Conservation (phyloP, 2,113 vertebrate genomes). For the Cavia aperea region DNA sequence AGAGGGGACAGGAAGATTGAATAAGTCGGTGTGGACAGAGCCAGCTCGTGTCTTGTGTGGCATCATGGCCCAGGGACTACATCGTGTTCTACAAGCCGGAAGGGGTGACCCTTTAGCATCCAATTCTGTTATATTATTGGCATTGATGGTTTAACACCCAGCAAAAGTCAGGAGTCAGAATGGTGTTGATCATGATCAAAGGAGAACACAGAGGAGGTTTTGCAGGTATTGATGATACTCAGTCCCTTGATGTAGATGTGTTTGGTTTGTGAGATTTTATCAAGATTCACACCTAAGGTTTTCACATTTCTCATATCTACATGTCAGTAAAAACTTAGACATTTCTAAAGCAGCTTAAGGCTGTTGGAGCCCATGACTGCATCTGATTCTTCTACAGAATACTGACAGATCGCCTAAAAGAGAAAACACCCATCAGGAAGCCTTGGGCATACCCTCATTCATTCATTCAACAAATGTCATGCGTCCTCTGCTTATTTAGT, state of each 20-base stretch:
- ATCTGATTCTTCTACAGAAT: too few species aligned
- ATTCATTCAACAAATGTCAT: neutral
- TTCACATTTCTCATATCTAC: neutral
- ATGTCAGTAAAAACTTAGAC: neutral
- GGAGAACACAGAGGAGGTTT: rapidly evolving
- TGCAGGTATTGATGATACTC: neutral
- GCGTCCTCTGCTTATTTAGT: neutral
- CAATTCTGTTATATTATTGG: too few species aligned
- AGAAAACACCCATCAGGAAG: neutral
- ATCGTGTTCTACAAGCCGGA: neutral
- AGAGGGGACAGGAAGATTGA: neutral
- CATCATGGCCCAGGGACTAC: rapidly evolving
- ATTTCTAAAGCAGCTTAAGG: neutral
- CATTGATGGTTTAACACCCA: neutral
- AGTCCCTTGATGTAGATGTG: neutral
- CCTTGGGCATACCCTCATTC: neutral
- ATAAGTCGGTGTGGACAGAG: neutral
- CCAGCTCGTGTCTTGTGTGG: neutral
- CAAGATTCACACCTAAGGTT: neutral
- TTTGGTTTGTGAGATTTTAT: neutral
- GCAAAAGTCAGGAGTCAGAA: neutral
- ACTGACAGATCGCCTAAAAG: too few species aligned
- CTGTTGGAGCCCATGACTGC: rapidly evolving
- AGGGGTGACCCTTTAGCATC: neutral
- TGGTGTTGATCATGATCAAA: neutral